Conservation (phyloP, 2,888 invertebrate species). For the Harpalus rufipes region DNA sequence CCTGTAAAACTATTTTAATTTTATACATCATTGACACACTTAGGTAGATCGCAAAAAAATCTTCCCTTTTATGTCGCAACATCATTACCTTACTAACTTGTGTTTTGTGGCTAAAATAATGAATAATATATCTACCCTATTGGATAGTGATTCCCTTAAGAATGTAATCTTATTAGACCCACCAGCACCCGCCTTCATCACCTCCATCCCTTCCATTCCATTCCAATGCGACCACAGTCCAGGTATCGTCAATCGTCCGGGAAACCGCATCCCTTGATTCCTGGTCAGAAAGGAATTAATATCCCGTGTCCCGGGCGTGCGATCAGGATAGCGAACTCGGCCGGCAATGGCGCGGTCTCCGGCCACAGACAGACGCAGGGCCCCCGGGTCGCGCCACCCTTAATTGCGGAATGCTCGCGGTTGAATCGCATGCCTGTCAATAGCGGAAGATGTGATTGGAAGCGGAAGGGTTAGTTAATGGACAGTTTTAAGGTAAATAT, state of each 20-base stretch:
- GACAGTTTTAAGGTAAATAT: neutral
- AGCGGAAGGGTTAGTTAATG: neutral
- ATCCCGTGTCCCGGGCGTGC: constrained; percentile 1
- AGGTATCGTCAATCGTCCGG: constrained; percentile 21
- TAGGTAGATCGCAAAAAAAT: too few species aligned
- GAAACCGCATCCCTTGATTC: constrained; percentile 38
- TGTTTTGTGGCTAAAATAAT: too few species aligned
- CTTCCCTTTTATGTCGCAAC: too few species aligned
- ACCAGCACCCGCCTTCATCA: neutral
- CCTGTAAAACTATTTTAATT: too few species aligned
- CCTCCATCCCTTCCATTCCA: neutral
- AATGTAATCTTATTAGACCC: neutral
- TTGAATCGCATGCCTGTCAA: constrained; percentile 6
- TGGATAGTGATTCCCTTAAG: neutral
- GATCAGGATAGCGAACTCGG: neutral
- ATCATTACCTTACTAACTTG: too few species aligned
- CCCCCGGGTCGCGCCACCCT: neutral
- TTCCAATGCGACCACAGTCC: neutral
- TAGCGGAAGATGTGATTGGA: neutral
- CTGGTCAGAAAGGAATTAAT: constrained; percentile 31
- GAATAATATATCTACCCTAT: neutral
- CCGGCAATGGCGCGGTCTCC: neutral
- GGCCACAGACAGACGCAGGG: constrained; percentile 8
- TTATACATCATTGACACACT: too few species aligned
- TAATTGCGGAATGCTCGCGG: constrained; percentile 44